Percentiles rank a stretch among this genome's conserved stretches.
These are phyloP conservation scores for Symphodus melops DNA, from an alignment of 2,113 vertebrate genomes.

Conservation along the genomic window DNA sequence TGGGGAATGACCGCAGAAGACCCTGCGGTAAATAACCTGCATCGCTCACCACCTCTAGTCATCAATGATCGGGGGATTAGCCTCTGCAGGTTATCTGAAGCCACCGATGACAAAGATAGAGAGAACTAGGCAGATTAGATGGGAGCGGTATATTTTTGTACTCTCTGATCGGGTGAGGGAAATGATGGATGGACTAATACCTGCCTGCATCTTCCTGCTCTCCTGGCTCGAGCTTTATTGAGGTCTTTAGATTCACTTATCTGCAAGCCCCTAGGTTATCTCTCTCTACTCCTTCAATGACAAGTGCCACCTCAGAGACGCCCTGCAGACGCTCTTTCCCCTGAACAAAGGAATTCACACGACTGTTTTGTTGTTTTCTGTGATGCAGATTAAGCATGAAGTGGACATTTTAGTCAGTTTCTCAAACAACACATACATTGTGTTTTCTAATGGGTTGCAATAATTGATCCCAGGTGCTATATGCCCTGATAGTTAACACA, in stretches of 20 bases:
- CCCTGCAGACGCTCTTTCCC: slow-evolving; percentile 44
- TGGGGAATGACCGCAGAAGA: neutral
- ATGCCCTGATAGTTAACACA: neutral
- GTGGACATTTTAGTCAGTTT: neutral
- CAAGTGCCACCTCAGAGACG: slow-evolving; percentile 64
- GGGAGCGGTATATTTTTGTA: slow-evolving; percentile 80
- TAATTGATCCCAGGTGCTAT: slow-evolving; percentile 23
- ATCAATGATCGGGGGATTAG: slow-evolving; percentile 57
- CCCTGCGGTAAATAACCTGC: neutral
- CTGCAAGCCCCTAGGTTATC: slow-evolving; percentile 63
- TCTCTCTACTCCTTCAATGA: slow-evolving; percentile 62
- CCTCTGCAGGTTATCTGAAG: slow-evolving; percentile 62
- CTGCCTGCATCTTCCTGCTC: slow-evolving; percentile 61
- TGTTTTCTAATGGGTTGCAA: neutral
- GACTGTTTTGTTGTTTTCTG: neutral
- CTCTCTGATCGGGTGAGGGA: slow-evolving; percentile 72
- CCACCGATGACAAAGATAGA: slow-evolving; percentile 71
- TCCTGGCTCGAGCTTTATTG: slow-evolving; percentile 65
- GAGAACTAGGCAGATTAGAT: slow-evolving; percentile 68
- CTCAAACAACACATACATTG: neutral
- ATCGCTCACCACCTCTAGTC: slow-evolving; percentile 32
- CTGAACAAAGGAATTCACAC: slow-evolving; percentile 51
- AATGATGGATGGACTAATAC: slow-evolving; percentile 78
- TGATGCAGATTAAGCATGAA: slow-evolving; percentile 17
- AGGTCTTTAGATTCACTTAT: slow-evolving; percentile 82